phyloP scores from a whole-genome alignment of 1,140 invertebrate genomes.

The Drosophila navojoa region DNA sequence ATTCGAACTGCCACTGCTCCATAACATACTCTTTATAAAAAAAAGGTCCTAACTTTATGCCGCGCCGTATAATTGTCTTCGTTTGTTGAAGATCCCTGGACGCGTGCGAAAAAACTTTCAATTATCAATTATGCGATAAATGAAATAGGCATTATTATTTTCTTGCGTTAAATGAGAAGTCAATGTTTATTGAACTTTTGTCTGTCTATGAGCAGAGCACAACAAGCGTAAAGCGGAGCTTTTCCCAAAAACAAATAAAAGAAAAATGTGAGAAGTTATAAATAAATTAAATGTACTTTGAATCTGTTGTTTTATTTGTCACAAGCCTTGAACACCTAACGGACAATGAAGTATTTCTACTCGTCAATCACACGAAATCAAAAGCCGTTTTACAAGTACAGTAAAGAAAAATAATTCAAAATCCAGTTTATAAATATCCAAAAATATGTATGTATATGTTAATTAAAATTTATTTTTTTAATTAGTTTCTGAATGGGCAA shows the following conservation, averaged over 20 bases:
- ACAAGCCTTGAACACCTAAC: neutral
- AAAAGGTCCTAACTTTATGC: conserved; percentile 14
- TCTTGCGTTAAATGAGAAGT: conserved; percentile 6
- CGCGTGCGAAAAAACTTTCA: conserved; percentile 44
- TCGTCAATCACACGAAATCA: too few species aligned
- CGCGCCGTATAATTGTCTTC: conserved; percentile 52
- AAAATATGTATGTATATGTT: too few species aligned
- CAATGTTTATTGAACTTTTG: conserved; percentile 7
- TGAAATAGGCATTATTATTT: conserved; percentile 45
- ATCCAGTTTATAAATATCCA: too few species aligned
- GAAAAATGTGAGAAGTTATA: conserved; percentile 11
- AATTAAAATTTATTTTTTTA: too few species aligned
- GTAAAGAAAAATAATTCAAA: too few species aligned
- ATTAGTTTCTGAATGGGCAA: too few species aligned
- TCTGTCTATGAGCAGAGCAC: conserved; percentile 16
- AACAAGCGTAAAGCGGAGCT: neutral
- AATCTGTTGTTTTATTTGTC: neutral
- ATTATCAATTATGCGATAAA: conserved; percentile 55
- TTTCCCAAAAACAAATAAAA: conserved; percentile 3
- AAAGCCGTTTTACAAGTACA: too few species aligned
- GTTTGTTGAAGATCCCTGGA: conserved; percentile 63
- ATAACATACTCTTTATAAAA: conserved; percentile 1
- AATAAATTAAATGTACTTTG: conserved; percentile 8
- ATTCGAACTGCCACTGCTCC: conserved; percentile 23
- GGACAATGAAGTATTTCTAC: too few species aligned